phyloP scores from a whole-genome alignment of 2,888 invertebrate species.

The Aplocera efformata region DNA sequence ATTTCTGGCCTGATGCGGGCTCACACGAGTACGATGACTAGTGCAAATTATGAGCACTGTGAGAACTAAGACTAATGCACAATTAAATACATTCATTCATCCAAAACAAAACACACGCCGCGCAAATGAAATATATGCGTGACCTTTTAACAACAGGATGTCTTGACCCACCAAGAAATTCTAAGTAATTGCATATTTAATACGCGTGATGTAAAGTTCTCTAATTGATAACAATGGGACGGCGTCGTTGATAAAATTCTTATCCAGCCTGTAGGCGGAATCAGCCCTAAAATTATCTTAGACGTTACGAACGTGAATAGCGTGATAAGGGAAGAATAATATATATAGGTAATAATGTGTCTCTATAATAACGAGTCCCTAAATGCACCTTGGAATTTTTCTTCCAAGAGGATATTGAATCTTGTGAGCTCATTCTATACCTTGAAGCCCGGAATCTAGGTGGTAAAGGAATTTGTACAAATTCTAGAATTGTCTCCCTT shows the following conservation, averaged over 20 bases:
- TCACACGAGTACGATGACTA: conserved; percentile 23
- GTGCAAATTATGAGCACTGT: conserved; percentile 26
- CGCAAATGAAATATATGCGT: conserved; percentile 1
- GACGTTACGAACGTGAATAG: too few relatives aligned
- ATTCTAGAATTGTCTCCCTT: too few relatives aligned
- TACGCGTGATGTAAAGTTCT: conserved; percentile 41
- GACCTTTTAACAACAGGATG: conserved; percentile 22
- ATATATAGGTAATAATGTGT: too few relatives aligned
- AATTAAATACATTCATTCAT: conserved; percentile 10
- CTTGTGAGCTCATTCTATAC: too few relatives aligned
- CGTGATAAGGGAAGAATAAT: too few relatives aligned
- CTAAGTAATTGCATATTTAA: conserved; percentile 32
- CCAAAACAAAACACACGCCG: conserved; percentile 2
- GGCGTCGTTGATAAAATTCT: conserved; percentile 55
- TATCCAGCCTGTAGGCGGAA: conserved; percentile 62
- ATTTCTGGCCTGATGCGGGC: conserved; percentile 68
- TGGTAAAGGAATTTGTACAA: too few relatives aligned
- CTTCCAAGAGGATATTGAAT: too few relatives aligned
- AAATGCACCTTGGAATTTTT: too few relatives aligned
- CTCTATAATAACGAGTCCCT: too few relatives aligned
- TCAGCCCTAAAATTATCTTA: too few relatives aligned
- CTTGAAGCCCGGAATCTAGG: too few relatives aligned
- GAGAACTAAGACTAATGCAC: conserved; percentile 18
- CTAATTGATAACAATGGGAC: conserved; percentile 58
- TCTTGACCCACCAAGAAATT: conserved; percentile 20